Conservation (phyloP, 2,113 vertebrate genomes). For the Callocephalon fimbriatum region DNA sequence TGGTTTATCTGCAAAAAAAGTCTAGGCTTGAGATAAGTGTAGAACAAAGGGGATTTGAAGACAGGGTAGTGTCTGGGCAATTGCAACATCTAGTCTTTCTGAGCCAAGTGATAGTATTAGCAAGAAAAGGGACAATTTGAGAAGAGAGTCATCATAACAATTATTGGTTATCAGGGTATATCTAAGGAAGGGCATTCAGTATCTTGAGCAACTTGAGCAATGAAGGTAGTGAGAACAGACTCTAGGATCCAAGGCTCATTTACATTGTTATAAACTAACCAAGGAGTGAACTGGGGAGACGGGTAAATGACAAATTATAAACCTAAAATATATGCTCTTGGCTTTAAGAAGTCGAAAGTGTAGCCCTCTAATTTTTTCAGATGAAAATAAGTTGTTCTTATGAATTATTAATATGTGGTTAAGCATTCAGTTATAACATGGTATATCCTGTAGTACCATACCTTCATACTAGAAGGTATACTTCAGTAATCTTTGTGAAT, state of each 20-base stretch:
- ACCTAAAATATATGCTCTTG: neutral
- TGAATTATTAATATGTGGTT: neutral
- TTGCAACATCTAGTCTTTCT: neutral
- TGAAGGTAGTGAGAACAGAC: neutral
- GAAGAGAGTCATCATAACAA: neutral
- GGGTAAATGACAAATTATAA: neutral
- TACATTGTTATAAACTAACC: neutral
- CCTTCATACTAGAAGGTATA: accelerated
- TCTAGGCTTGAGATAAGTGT: neutral
- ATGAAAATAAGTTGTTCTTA: neutral
- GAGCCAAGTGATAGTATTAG: neutral
- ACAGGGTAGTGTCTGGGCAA: neutral
- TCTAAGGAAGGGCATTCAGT: neutral
- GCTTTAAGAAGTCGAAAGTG: neutral
- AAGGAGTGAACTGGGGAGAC: neutral
- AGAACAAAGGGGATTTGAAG: neutral
- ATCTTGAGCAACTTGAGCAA: neutral
- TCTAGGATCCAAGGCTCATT: neutral
- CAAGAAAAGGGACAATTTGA: neutral
- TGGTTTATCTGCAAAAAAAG: neutral
- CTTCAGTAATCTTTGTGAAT: neutral
- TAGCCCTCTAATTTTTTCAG: neutral
- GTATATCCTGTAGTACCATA: neutral
- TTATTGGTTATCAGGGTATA: neutral
- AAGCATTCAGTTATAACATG: neutral